Evolutionary conservation across 1,140 invertebrate species (phyloP), one percentile per base, ranked within the genome.

Genomic region (Mactra quadrangularis): DNA sequence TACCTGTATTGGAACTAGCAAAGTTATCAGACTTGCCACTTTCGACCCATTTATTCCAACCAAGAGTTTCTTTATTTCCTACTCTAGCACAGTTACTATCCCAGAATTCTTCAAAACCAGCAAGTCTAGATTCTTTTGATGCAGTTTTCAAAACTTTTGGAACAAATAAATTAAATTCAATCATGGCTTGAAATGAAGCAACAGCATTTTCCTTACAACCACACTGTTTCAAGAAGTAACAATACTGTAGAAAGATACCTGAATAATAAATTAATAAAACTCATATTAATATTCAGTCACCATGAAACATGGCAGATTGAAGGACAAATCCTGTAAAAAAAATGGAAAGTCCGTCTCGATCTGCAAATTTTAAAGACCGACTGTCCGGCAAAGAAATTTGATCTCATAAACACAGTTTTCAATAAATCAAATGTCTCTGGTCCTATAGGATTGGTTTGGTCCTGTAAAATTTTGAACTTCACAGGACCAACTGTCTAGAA

Each of bases 41-140:
- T 33, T 78, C 76, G 27, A 59, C 55, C 83, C 92, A 93, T 17
- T 87, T 78, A 15, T 78, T 84, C 94, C 94, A 94, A 0, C 94
- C 94, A 59, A 83, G 82, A 9, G 93, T 90, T n/a, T 85, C 87
- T 22, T 85, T 81, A 85, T 94, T 93, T 25, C 94, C 94, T 88
- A 94, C 90, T 76, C 93, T 87, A n/a, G 93, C 81, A 35, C 91
- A 88, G 38, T 91, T 88, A 86, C 92, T 93, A 71, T 94, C 94
- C 94, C 94, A 94, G 85, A 94, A 94, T 57, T 91, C 91, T 86
- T 94, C 93, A 88, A 94, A 93, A 19, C 91, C 86, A 19, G 85
- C 86, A 22, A 92, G 70, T 41, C 86, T 87, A 17, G 93, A 91
- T 62, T 78, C 60, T 27, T 74, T 75, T 38, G 85, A 50, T n/a